A percentile compares a stretch with the other conserved stretches of the same genome.
These are phyloP conservation scores for Trochalopteron elliotii DNA, from an alignment of 2,113 vertebrate genomes.

Conservation along the genomic window DNA sequence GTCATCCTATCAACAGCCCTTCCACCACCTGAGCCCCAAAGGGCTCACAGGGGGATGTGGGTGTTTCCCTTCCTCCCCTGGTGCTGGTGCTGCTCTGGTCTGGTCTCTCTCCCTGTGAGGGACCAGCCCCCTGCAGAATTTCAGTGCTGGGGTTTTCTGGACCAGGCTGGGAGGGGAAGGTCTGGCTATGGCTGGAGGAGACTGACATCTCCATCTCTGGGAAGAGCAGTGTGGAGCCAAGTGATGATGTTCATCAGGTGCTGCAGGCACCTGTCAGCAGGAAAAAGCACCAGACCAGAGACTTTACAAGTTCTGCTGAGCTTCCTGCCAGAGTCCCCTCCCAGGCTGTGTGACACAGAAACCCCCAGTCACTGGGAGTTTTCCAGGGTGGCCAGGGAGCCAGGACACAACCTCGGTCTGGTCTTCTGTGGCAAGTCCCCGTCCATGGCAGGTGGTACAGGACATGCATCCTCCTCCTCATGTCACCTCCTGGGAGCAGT, in stretches of 20 bases:
- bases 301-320: neutral
- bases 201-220: neutral
- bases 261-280: neutral
- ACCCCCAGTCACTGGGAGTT: neutral
- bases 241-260: neutral
- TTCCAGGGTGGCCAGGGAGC: neutral
- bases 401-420: accelerated
- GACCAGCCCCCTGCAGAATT: neutral
- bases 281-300: neutral
- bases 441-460: accelerated
- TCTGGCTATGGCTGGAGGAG: neutral
- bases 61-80: neutral
- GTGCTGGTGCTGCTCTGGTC: accelerated
- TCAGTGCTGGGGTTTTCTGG: neutral
- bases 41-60: neutral
- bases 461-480: accelerated
- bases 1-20: neutral
- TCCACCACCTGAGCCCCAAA: neutral
- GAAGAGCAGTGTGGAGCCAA: accelerated
- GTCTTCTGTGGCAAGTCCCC: neutral
- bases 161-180: neutral
- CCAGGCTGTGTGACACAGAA: neutral
- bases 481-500: neutral
- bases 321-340: neutral
- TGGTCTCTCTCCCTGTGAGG: accelerated